Conservation (phyloP, 2,113 vertebrate species). For the Zingel zingel region DNA sequence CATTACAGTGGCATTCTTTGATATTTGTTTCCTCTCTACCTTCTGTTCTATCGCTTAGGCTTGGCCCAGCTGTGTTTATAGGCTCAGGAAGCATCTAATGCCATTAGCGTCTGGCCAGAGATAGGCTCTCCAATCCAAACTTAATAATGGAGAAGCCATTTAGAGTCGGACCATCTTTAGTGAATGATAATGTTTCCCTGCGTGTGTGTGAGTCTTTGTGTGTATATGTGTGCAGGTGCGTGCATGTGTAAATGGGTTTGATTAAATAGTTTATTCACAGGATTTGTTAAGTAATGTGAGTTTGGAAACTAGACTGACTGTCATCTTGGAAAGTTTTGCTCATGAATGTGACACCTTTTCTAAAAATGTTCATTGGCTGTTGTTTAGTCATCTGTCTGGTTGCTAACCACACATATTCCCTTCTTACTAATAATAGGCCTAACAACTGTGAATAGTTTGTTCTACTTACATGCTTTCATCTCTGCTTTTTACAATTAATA, state of each 20-base stretch:
- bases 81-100: constrained; percentile 62
- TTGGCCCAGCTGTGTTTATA: constrained; percentile 35
- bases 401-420: background rate
- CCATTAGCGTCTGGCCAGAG: constrained; percentile 62
- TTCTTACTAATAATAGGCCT: background rate
- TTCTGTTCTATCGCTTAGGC: constrained; percentile 16
- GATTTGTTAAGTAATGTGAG: background rate
- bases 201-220: background rate
- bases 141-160: constrained; percentile 72
- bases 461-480: background rate
- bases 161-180: constrained; percentile 40
- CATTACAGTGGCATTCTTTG: background rate
- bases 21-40: constrained; percentile 10
- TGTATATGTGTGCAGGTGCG: background rate
- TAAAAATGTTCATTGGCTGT: background rate
- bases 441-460: background rate
- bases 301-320: background rate
- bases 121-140: constrained; percentile 54
- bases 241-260: background rate
- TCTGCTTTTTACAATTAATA: background rate
- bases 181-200: constrained; percentile 32
- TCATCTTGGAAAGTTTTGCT: constrained; percentile 26
- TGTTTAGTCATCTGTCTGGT: constrained; percentile 40
- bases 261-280: constrained; percentile 19
- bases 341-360: background rate